phyloP scores from a whole-genome alignment of 2,113 vertebrate species.

The Zapornia atra region DNA sequence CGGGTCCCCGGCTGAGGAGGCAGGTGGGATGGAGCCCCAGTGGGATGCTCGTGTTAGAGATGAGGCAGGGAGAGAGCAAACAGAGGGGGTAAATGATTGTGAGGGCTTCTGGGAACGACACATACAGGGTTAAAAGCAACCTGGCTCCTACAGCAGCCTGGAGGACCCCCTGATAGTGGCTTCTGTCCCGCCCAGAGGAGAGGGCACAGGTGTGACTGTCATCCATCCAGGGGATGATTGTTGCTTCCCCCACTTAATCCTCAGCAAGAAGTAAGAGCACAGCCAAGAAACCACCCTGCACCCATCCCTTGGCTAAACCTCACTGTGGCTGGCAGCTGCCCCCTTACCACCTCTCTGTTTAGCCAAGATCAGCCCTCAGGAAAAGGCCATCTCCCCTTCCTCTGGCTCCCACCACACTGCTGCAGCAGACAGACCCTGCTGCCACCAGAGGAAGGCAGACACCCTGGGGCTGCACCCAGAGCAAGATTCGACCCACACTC shows the following conservation, averaged over 20 bases:
- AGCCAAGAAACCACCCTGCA: not conserved
- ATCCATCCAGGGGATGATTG: not conserved
- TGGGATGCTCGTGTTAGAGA: not conserved
- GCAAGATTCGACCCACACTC: not conserved
- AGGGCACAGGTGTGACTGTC: not conserved
- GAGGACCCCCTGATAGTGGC: not conserved
- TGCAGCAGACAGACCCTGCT: not conserved
- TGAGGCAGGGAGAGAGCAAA: not conserved
- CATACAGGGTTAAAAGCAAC: not conserved
- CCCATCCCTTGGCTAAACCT: not conserved
- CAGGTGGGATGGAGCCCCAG: accelerated
- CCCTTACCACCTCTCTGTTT: not conserved
- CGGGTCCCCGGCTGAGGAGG: accelerated
- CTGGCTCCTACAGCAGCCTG: not conserved
- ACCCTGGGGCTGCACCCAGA: accelerated
- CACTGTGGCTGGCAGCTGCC: not conserved
- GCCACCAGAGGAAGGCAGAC: not conserved
- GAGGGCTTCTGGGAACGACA: not conserved
- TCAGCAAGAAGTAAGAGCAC: not conserved
- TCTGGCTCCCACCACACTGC: not conserved
- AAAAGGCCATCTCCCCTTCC: not conserved
- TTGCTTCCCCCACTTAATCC: not conserved
- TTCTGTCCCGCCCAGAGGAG: not conserved
- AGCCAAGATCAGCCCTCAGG: not conserved
- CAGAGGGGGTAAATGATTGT: not conserved